These are phyloP conservation scores for Chionomys nivalis DNA, from an alignment of 2,113 vertebrate genomes.

Conservation along the genomic window DNA sequence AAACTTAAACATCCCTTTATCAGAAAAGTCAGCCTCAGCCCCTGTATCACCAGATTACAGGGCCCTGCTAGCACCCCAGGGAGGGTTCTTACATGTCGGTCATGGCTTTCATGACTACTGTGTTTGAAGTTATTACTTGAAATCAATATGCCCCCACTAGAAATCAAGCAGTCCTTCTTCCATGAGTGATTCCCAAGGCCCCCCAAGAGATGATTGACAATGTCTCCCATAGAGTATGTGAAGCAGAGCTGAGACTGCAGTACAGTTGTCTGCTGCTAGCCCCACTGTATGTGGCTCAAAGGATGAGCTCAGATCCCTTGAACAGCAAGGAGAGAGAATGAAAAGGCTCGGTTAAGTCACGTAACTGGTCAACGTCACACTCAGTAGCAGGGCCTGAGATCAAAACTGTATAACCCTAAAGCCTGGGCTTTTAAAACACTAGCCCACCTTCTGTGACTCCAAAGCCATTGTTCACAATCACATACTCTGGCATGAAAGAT, in stretches of 20 bases:
- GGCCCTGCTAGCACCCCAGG: too few relatives aligned
- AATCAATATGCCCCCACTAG: not conserved
- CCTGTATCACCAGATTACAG: not conserved
- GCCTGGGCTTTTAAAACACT: not conserved
- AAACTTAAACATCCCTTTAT: not conserved
- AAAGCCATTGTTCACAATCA: not conserved
- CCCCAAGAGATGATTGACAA: not conserved
- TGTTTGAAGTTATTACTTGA: not conserved
- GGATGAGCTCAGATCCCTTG: not conserved
- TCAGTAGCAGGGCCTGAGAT: not conserved
- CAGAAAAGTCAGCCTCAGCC: not conserved
- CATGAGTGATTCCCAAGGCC: not conserved
- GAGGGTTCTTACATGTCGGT: not conserved
- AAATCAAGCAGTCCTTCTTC: not conserved
- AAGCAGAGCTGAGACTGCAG: not conserved
- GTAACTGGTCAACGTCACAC: not conserved
- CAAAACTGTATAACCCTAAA: constrained; percentile 14
- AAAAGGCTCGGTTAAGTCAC: not conserved
- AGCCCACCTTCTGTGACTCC: not conserved
- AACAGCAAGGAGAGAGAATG: not conserved
- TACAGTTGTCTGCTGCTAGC: not conserved
- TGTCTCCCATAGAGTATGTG: not conserved
- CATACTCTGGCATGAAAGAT: not conserved
- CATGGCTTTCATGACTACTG: not conserved
- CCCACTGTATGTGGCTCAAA: not conserved